phyloP scores from a whole-genome alignment of 2,888 invertebrate genomes.

The Leucoptera coffeella region DNA sequence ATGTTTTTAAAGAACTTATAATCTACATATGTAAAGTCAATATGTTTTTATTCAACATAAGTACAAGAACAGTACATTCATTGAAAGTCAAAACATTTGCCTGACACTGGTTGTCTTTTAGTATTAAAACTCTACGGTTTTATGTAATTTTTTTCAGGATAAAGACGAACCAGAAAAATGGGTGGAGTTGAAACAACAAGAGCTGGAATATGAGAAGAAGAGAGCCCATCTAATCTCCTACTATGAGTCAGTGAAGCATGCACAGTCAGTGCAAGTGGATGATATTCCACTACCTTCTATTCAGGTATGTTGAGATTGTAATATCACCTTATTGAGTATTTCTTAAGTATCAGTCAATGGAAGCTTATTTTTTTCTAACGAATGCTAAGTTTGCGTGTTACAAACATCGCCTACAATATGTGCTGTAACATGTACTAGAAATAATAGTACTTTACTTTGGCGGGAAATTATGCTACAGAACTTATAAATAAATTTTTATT shows the following conservation, averaged over 20 bases:
- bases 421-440: too few species aligned
- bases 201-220: conserved; percentile 88
- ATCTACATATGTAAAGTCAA: neutral
- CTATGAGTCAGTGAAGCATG: conserved; percentile 92
- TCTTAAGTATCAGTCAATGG: neutral
- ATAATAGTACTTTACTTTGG: too few species aligned
- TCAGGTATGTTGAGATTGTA: conserved; percentile 32
- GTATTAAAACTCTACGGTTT: neutral
- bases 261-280: conserved; percentile 91
- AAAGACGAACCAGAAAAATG: conserved; percentile 95
- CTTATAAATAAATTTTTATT: conserved; percentile 2
- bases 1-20: neutral
- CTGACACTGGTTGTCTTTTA: too few species aligned
- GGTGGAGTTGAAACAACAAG: conserved; percentile 83
- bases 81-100: too few species aligned
- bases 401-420: too few species aligned
- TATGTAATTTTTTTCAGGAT: conserved; percentile 50
- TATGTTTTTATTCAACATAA: neutral
- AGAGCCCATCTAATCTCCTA: conserved; percentile 82
- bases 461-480: neutral
- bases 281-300: conserved; percentile 87
- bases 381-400: too few species aligned
- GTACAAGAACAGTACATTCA: too few species aligned
- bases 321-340: too few species aligned
- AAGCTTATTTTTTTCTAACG: too few species aligned